Evolutionary conservation across 1,140 invertebrate species (phyloP), one percentile per base, ranked within the genome.

Genomic region (Drosophila ananassae): DNA sequence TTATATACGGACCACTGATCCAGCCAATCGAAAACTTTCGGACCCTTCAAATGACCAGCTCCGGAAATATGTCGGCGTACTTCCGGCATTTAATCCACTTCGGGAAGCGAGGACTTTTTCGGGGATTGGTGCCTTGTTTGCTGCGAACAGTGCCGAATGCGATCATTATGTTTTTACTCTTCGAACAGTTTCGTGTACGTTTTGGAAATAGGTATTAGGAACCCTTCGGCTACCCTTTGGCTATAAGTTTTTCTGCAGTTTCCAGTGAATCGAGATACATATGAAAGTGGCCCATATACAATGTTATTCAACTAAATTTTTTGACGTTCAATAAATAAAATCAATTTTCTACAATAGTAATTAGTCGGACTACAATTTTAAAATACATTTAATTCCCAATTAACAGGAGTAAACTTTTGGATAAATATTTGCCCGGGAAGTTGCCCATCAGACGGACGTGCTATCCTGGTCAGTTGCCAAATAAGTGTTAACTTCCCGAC

Each of bases 1-100:
- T 66, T 9, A 1, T 71, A n/a, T 80, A 58, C 10, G 74, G 22
- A 0, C 82, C 82, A 0, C 25, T 85, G 2, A 41, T 72, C 2
- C 82, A 85, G 30, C 82, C 82, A 9, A 10, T 85, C 2, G 82
- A 85, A 34, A 62, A 85, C 22, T 8, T 84, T 2, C 67, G 79
- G 28, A 79, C 77, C 0, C 37, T 85, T 21, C 34, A 50, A 22
- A 85, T 85, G 81, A 53, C 46, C 3, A 1, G 54, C 2, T 46
- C 57, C 0, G 8, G 21, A 0, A 17, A 17, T 2, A 0, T 41
- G 2, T 0, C 9, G 1, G n/a, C 68, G 0, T 44, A 60, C 10
- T 12, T 67, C 0, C 2, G 1, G 1, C 68, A 52, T 22, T 50
- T 85, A 50, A 9, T 78, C 58, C 58, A 69, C 1, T 73, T 80